Percentiles rank a stretch among this genome's conserved stretches.
These are phyloP conservation scores for Meliscaeva auricollis DNA, from an alignment of 2,888 invertebrate genomes.

Conservation along the genomic window DNA sequence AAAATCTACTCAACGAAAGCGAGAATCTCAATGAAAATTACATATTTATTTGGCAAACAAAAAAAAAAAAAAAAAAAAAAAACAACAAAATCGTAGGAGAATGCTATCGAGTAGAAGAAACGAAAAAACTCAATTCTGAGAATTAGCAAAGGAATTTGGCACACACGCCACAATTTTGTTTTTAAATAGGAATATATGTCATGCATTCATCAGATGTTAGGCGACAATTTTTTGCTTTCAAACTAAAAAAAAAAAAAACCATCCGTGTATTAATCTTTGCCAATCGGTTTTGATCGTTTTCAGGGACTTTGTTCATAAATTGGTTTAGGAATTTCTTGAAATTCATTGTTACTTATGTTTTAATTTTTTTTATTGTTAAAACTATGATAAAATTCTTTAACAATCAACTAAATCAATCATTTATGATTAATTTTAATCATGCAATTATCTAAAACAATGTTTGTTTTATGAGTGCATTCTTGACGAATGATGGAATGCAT, in stretches of 20 bases:
- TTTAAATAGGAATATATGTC: not conserved
- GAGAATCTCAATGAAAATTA: conserved; percentile 52
- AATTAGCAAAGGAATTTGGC: conserved; percentile 65
- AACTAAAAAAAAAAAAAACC: not conserved
- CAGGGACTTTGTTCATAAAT: not conserved
- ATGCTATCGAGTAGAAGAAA: conserved; percentile 25
- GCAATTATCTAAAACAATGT: too few relatives aligned
- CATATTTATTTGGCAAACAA: conserved; percentile 42
- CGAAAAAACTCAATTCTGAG: conserved; percentile 57
- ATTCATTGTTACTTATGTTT: not conserved
- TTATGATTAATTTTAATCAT: too few relatives aligned
- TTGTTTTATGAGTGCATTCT: too few relatives aligned
- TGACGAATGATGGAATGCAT: too few relatives aligned
- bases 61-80: not conserved
- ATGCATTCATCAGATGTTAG: conserved; percentile 23
- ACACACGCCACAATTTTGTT: conserved; percentile 25
- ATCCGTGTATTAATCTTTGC: not conserved
- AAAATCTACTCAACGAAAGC: conserved; percentile 55
- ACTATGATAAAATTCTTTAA: not conserved
- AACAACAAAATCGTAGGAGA: conserved; percentile 27
- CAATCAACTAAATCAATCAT: too few relatives aligned
- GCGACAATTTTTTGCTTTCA: not conserved
- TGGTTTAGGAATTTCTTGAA: not conserved
- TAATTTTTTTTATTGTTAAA: not conserved
- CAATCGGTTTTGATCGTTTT: not conserved